Evolutionary conservation across 2,888 invertebrate species (phyloP).

Genomic region (Limulus polyphemus): DNA sequence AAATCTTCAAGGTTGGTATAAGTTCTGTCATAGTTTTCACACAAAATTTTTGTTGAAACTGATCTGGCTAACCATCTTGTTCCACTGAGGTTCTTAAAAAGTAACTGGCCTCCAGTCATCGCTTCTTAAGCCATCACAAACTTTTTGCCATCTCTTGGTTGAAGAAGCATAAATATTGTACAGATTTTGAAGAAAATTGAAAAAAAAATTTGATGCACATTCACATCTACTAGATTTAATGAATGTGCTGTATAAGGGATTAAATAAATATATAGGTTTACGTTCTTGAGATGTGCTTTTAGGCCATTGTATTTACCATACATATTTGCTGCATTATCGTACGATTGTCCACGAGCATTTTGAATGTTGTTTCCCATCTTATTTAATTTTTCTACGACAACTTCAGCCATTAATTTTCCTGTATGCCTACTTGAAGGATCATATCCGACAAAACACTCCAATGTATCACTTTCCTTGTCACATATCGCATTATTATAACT

Average conservation of each 20-base stretch:
- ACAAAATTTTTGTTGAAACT: no score
- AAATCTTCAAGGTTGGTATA: no score
- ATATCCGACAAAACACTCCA: background rate
- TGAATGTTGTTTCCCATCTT: no score
- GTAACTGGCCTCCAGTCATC: no score
- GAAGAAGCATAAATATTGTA: background rate
- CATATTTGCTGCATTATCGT: no score
- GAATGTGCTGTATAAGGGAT: conserved; percentile 1
- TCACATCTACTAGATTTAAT: background rate
- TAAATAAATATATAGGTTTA: background rate
- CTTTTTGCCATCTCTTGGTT: background rate
- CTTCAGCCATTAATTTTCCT: no score
- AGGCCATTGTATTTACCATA: no score
- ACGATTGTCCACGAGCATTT: no score
- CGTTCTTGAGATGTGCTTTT: background rate
- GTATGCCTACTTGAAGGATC: no score
- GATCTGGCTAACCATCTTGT: conserved; percentile 2
- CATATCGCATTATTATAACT: conserved; percentile 12
- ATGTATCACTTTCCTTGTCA: background rate
- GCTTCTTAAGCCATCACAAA: background rate
- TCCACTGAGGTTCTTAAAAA: background rate
- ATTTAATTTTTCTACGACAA: no score
- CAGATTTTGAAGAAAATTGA: background rate
- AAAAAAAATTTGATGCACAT: background rate
- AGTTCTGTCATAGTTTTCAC: no score